Percentiles rank a stretch among this genome's conserved stretches.
Conservation (phyloP, 92 coral and sea anemone genomes). For the Bergia sp. region DNA sequence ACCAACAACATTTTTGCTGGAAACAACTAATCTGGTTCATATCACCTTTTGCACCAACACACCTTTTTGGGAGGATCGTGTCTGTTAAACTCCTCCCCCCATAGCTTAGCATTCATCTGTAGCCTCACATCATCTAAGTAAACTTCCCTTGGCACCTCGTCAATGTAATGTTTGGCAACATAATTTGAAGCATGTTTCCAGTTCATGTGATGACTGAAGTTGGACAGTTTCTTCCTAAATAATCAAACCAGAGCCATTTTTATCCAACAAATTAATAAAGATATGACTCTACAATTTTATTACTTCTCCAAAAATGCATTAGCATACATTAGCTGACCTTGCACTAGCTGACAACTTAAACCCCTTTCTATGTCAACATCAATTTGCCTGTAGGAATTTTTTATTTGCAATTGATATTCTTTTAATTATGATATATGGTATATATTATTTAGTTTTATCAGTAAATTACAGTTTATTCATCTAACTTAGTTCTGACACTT, state of each 20-base stretch:
- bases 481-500: background rate
- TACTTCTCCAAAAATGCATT: background rate
- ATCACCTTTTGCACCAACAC: background rate
- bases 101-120: conserved; percentile 99
- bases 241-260: background rate
- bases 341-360: background rate
- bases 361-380: background rate
- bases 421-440: too few relatives aligned
- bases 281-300: background rate
- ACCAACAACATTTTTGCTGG: too few relatives aligned
- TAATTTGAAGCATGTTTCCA: conserved; percentile 99
- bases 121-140: conserved; percentile 94
- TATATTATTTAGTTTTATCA: background rate
- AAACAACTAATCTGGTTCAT: too few relatives aligned
- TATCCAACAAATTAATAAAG: background rate
- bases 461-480: too few relatives aligned
- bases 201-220: conserved; percentile 88
- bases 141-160: conserved; percentile 76
- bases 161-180: conserved; percentile 91
- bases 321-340: background rate
- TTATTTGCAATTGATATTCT: background rate
- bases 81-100: conserved; percentile 99
- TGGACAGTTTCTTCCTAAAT: conserved; percentile 92
- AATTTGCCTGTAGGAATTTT: too few relatives aligned
- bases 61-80: conserved; percentile 98